Evolutionary conservation across 2,888 invertebrate species (phyloP), one percentile per base, ranked within the genome.

Genomic region (Mythimna impura): DNA sequence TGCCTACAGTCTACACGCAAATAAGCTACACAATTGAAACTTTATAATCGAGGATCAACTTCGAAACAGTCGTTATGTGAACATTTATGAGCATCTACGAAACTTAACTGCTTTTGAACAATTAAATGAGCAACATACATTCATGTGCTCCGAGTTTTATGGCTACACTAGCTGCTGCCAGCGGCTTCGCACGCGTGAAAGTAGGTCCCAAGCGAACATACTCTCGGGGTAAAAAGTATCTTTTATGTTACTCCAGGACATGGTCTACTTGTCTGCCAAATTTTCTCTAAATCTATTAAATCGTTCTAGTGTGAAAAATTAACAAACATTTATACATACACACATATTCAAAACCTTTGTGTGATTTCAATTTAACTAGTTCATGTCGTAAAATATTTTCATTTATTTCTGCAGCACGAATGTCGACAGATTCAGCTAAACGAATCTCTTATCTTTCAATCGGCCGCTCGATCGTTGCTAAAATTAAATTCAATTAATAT

Each of bases 11-110:
- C 54, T 65, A 77, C 63, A 83, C 68, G 70, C 80, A 87, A 85
- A 88, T 87, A 85, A 86, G 81, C 81, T 83, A 73, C 80, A 80
- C 80, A 85, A 79, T 81, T 80, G 81, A 84, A 88, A 87, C 87
- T 87, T 88, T 81, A 73, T 75, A 80, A 87, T 82, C 80, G 76
- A 73, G 82, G 76, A 78, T 78, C 71, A 74, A 85, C 73, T 86
- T 78, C 25, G 66, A 76, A 78, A 79, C 80, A 80, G 73, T 82
- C 73, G 63, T 84, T 82, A 80, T 69, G 67, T 68, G 72, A 78
- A 79, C 76, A 83, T 82, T 85, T 81, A 84, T 81, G 76, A 85
- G 78, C 76, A 82, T 82, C 76, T 84, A 74, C 74, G 80, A 81
- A 85, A 82, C 75, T 79, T 79, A 77, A 85, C 82, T 85, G 80